phyloP scores from a whole-genome alignment of 2,797 vertebrate genomes.

The Pipistrellus pygmaeus region DNA sequence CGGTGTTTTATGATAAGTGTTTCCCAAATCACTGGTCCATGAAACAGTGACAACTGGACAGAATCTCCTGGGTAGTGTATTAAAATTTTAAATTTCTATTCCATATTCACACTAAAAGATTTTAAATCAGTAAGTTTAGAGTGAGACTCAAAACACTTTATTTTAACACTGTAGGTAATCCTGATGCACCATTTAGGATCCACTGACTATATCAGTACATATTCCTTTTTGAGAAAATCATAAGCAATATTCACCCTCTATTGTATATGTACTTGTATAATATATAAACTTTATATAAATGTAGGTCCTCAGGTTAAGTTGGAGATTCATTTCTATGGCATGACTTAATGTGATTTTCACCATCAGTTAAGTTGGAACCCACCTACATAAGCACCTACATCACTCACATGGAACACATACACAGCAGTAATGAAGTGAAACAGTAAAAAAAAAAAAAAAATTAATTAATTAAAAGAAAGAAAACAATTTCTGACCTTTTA shows the following conservation, averaged over 20 bases:
- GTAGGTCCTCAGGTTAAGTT: too few species aligned
- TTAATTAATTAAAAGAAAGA: too few species aligned
- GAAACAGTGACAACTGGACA: not conserved
- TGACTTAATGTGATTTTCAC: too few species aligned
- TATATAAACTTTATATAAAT: not conserved
- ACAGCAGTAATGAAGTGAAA: too few species aligned
- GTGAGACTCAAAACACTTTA: not conserved
- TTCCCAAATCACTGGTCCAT: not conserved
- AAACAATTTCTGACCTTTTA: too few species aligned
- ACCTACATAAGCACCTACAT: too few species aligned
- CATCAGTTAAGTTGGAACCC: too few species aligned
- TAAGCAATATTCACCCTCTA: not conserved
- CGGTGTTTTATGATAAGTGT: not conserved
- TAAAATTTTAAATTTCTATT: not conserved
- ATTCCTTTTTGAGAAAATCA: not conserved
- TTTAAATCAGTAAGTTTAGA: not conserved
- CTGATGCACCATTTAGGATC: not conserved
- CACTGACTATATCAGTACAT: not conserved
- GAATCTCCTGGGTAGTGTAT: not conserved
- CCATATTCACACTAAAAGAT: not conserved
- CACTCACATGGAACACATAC: too few species aligned
- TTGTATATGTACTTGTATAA: not conserved
- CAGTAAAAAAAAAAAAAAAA: too few species aligned
- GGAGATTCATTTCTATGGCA: too few species aligned
- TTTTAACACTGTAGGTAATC: not conserved